These are phyloP conservation scores for Ophioderma brevispina DNA, from an alignment of 35 echinoderm and acorn worm species.

Conservation along the genomic window DNA sequence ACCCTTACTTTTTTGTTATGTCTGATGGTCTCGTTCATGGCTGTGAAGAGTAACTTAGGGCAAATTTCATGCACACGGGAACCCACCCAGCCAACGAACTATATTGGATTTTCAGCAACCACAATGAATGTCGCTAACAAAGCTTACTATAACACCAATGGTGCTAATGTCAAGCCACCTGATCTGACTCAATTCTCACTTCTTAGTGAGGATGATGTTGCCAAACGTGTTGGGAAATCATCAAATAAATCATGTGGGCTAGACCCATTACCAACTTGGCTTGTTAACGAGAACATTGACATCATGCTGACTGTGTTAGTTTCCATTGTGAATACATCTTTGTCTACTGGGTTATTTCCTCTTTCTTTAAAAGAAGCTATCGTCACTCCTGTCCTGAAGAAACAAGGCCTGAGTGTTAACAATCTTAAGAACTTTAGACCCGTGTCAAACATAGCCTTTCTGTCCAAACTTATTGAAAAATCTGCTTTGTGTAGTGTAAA, in stretches of 20 bases:
- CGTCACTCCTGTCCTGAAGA: too few species aligned
- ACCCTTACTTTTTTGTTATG: too few species aligned
- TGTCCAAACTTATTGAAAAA: slow-evolving; percentile 23
- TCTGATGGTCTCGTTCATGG: too few species aligned
- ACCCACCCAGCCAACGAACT: too few species aligned
- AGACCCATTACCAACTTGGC: slow-evolving; percentile 58
- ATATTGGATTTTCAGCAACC: too few species aligned
- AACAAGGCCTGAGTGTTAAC: neutral
- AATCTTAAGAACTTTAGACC: slow-evolving; percentile 12
- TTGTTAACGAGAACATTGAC: slow-evolving; percentile 47
- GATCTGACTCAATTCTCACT: slow-evolving; percentile 17
- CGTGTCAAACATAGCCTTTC: slow-evolving; percentile 5
- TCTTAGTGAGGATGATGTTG: slow-evolving; percentile 47
- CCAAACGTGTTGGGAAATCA: slow-evolving; percentile 13
- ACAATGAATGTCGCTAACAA: neutral
- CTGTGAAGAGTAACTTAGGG: too few species aligned
- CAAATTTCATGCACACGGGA: too few species aligned
- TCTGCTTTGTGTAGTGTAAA: slow-evolving; percentile 5
- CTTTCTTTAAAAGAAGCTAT: too few species aligned
- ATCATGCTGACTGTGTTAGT: slow-evolving; percentile 30
- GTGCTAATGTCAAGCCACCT: neutral
- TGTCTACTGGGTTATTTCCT: too few species aligned
- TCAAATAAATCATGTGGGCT: slow-evolving; percentile 42
- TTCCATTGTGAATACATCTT: slow-evolving; percentile 52
- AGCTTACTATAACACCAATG: neutral